phyloP scores from a whole-genome alignment of 2,888 invertebrate species.

The Thereva unica region DNA sequence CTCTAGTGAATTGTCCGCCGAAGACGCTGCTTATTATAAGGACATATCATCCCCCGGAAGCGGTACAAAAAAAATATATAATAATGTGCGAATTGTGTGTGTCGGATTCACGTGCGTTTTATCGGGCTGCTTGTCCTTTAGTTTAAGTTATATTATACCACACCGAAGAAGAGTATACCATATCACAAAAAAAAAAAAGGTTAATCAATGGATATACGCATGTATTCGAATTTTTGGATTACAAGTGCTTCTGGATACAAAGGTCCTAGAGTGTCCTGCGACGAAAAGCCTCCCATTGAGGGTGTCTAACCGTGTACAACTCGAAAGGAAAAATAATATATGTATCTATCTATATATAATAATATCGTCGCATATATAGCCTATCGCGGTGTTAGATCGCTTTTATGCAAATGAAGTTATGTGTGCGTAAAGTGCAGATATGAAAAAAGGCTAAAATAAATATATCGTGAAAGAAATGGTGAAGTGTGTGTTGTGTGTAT shows the following conservation, averaged over 20 bases:
- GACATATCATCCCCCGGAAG: too few species aligned
- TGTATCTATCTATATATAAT: too few species aligned
- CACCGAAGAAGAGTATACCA: too few species aligned
- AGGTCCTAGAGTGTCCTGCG: neutral
- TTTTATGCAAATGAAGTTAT: conserved; percentile 25
- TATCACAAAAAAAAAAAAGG: neutral
- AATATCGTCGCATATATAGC: too few species aligned
- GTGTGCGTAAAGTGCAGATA: conserved; percentile 34
- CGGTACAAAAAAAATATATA: too few species aligned
- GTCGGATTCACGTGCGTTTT: conserved; percentile 15
- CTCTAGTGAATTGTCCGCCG: too few species aligned
- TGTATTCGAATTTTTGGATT: conserved; percentile 1
- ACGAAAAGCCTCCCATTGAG: neutral
- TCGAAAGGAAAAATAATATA: too few species aligned
- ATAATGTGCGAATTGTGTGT: neutral
- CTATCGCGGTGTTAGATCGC: conserved; percentile 27
- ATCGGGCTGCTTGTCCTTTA: conserved; percentile 2
- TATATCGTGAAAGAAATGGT: conserved; percentile 9
- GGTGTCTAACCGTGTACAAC: conserved; percentile 11
- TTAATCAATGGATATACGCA: conserved; percentile 30
- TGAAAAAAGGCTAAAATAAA: conserved; percentile 24
- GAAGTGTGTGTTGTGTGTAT: conserved; percentile 13
- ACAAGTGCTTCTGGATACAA: too few species aligned
- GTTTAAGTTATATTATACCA: conserved; percentile 10
- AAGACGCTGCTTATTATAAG: too few species aligned